A percentile compares a stretch with the other conserved stretches of the same genome.
phyloP scores from a whole-genome alignment of 2,888 invertebrate species.

The Pseudococcus longispinus region DNA sequence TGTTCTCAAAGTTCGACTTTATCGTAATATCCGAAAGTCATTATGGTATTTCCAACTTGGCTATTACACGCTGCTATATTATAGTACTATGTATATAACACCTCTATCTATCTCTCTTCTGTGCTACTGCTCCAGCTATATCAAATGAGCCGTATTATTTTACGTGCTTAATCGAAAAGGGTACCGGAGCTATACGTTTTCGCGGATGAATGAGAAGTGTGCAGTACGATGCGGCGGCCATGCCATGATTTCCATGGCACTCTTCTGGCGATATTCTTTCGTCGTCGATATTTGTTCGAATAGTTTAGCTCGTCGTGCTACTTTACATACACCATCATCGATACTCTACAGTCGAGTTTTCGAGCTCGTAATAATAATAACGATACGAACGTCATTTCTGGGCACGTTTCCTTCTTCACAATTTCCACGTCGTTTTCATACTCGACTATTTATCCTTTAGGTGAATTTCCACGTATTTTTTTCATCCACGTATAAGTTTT shows the following conservation, averaged over 20 bases:
- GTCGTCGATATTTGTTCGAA: neutral
- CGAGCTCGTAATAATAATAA: neutral
- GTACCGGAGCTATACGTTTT: neutral
- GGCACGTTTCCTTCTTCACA: neutral
- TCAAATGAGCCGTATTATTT: slow-evolving; percentile 43
- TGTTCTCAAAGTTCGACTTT: slow-evolving; percentile 32
- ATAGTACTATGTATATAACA: neutral
- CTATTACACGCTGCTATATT: slow-evolving; percentile 1
- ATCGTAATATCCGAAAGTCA: slow-evolving; percentile 32
- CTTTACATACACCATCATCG: neutral
- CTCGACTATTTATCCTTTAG: neutral
- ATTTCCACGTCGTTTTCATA: neutral
- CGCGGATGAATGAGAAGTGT: neutral
- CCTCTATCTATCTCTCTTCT: neutral
- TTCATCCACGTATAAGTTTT: too few species aligned
- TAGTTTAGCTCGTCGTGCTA: neutral
- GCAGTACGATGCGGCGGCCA: neutral
- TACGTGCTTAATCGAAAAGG: slow-evolving; percentile 13
- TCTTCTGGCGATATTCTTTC: neutral
- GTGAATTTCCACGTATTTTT: neutral
- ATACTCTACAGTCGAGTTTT: neutral
- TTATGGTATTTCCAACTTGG: slow-evolving; percentile 1
- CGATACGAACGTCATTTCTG: neutral
- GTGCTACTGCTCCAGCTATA: neutral
- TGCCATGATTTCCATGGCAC: too few species aligned